phyloP scores from a whole-genome alignment of 2,888 invertebrate genomes.

The Steinernema carpocapsae region DNA sequence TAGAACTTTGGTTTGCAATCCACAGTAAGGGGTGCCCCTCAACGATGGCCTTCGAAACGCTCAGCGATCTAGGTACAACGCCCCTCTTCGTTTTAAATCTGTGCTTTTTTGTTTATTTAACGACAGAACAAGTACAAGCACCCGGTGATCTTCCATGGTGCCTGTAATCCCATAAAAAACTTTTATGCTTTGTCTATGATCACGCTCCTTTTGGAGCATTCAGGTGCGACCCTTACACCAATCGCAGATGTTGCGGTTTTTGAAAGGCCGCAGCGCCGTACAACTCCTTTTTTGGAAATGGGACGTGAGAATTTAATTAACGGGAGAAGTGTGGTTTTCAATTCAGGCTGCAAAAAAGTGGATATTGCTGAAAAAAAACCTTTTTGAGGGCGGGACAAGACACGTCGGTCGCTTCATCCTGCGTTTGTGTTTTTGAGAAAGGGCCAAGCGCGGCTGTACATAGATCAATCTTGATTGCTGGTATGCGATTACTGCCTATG shows the following conservation, averaged over 20 bases:
- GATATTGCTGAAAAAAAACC: not conserved
- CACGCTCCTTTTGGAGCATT: too few relatives aligned
- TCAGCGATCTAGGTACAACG: too few relatives aligned
- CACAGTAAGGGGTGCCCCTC: too few relatives aligned
- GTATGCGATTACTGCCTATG: slow-evolving; percentile 21
- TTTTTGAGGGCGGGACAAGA: not conserved
- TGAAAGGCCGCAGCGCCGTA: too few relatives aligned
- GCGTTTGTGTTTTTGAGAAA: slow-evolving; percentile 24
- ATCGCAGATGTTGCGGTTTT: too few relatives aligned
- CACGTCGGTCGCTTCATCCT: not conserved
- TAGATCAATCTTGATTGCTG: slow-evolving; percentile 32
- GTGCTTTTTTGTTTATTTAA: slow-evolving; percentile 27
- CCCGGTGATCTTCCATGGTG: not conserved
- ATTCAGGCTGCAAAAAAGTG: not conserved
- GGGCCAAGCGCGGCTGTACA: slow-evolving; percentile 30
- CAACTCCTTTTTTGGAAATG: not conserved
- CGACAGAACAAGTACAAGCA: slow-evolving; percentile 15
- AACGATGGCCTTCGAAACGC: too few relatives aligned
- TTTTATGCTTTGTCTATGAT: too few relatives aligned
- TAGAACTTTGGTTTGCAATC: too few relatives aligned
- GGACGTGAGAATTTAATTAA: not conserved
- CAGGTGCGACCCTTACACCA: too few relatives aligned
- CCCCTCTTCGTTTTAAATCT: not conserved
- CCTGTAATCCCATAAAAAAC: too few relatives aligned
- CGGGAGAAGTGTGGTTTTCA: not conserved